Conservation (phyloP, 2,113 vertebrate species). For the Polypterus senegalus region DNA sequence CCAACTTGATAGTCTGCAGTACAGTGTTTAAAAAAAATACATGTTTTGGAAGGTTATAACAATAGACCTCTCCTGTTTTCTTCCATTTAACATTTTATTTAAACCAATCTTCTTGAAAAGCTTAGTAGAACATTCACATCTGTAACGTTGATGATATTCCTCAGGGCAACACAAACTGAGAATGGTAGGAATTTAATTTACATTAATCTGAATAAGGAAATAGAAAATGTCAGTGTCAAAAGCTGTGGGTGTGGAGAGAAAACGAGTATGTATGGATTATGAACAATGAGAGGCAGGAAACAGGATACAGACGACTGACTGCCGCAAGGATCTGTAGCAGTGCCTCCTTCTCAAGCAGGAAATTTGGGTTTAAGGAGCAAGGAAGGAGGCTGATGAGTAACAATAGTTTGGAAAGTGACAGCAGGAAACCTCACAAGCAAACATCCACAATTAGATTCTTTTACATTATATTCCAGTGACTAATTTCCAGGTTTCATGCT, state of each 20-base stretch:
- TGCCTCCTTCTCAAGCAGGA: constrained; percentile 33
- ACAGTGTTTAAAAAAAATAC: constrained; percentile 38
- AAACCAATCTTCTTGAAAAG: constrained; percentile 28
- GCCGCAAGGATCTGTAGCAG: constrained; percentile 21
- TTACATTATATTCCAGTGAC: too few relatives aligned
- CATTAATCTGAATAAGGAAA: constrained; percentile 21
- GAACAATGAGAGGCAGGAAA: constrained; percentile 43
- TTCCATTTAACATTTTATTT: constrained; percentile 29
- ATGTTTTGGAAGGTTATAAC: constrained; percentile 20
- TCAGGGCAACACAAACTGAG: constrained; percentile 14
- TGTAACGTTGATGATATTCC: constrained; percentile 21
- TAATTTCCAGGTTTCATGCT: too few relatives aligned
- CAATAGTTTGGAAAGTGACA: constrained; percentile 20
- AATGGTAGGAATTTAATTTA: constrained; percentile 27
- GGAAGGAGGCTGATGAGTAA: constrained; percentile 34
- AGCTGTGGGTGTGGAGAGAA: constrained; percentile 20
- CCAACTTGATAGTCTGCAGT: constrained; percentile 28
- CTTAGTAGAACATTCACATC: constrained; percentile 26
- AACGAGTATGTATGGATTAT: constrained; percentile 13
- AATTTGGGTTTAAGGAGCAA: constrained; percentile 24
- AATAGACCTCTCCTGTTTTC: constrained; percentile 28
- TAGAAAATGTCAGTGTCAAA: constrained; percentile 19
- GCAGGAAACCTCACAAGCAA: constrained; percentile 14
- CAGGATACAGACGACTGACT: constrained; percentile 31
- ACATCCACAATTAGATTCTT: constrained; percentile 8